These are phyloP conservation scores for Chelmon rostratus DNA, from an alignment of 2,797 vertebrate species.

Conservation along the genomic window DNA sequence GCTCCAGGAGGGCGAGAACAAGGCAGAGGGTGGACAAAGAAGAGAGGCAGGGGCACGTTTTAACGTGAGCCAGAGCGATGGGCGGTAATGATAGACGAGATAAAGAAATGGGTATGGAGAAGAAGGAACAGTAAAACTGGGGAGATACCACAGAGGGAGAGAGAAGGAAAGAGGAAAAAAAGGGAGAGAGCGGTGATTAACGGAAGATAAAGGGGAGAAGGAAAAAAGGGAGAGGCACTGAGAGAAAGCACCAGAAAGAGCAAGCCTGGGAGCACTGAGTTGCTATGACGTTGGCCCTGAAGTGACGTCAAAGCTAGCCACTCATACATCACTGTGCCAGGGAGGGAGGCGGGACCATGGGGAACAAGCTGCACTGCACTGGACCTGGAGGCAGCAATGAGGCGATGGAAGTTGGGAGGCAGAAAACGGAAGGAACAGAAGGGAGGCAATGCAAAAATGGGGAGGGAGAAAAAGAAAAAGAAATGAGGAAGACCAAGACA, in stretches of 20 bases:
- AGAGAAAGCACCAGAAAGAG: constrained; percentile 63
- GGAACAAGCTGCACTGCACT: constrained; percentile 53
- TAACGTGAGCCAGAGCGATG: constrained; percentile 3
- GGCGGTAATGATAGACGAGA: constrained; percentile 22
- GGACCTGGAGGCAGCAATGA: constrained; percentile 44
- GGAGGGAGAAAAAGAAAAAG: neutral
- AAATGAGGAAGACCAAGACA: neutral
- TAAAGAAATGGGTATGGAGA: constrained; percentile 22
- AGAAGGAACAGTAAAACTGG: constrained; percentile 2
- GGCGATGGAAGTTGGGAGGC: constrained; percentile 39
- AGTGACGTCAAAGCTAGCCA: constrained; percentile 81
- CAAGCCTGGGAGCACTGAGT: constrained; percentile 68
- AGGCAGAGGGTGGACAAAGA: constrained; percentile 12
- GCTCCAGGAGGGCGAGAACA: constrained; percentile 5
- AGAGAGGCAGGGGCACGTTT: constrained; percentile 3
- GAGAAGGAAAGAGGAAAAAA: neutral
- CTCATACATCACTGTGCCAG: constrained; percentile 77
- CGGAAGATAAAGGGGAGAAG: constrained; percentile 44
- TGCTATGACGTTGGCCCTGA: constrained; percentile 73
- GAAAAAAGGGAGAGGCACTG: constrained; percentile 40
- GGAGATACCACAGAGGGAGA: constrained; percentile 9
- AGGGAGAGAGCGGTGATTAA: constrained; percentile 41
- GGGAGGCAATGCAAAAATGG: constrained; percentile 15
- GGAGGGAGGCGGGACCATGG: constrained; percentile 49
- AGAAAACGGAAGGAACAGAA: constrained; percentile 25